Percentiles rank a stretch among this genome's conserved stretches.
Conservation (phyloP, 2,113 vertebrate genomes). For the Pterocles orientalis region DNA sequence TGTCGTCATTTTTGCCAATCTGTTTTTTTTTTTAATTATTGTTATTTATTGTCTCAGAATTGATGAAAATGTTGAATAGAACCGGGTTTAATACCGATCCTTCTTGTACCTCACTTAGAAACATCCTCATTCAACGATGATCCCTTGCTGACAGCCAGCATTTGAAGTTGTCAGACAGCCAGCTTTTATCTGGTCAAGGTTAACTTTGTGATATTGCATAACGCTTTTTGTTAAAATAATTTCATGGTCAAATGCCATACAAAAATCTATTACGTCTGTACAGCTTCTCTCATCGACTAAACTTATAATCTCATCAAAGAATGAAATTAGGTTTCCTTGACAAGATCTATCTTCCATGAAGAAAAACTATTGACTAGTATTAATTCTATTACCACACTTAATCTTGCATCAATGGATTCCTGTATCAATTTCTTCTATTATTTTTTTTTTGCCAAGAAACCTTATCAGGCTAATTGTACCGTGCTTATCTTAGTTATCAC, state of each 20-base stretch:
- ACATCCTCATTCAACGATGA: neutral
- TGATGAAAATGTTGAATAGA: neutral
- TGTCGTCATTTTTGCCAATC: neutral
- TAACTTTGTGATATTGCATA: neutral
- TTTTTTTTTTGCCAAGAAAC: neutral
- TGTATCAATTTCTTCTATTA: neutral
- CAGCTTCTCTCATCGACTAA: neutral
- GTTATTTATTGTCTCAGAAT: neutral
- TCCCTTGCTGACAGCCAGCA: neutral
- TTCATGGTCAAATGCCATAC: neutral
- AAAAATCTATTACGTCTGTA: neutral
- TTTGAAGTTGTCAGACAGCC: neutral
- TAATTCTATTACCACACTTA: constrained; percentile 16
- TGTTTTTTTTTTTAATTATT: neutral
- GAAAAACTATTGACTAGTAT: neutral
- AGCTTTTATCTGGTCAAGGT: neutral
- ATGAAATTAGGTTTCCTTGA: constrained; percentile 37
- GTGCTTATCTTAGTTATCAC: neutral
- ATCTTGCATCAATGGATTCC: neutral
- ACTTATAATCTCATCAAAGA: constrained; percentile 26
- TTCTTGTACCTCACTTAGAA: neutral
- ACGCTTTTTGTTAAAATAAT: neutral
- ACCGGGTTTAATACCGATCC: neutral
- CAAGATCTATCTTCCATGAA: constrained; percentile 12
- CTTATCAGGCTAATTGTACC: neutral